A percentile compares a stretch with the other conserved stretches of the same genome.
Evolutionary conservation across 2,797 vertebrate species (phyloP).

Genomic region (Capromys pilorides): DNA sequence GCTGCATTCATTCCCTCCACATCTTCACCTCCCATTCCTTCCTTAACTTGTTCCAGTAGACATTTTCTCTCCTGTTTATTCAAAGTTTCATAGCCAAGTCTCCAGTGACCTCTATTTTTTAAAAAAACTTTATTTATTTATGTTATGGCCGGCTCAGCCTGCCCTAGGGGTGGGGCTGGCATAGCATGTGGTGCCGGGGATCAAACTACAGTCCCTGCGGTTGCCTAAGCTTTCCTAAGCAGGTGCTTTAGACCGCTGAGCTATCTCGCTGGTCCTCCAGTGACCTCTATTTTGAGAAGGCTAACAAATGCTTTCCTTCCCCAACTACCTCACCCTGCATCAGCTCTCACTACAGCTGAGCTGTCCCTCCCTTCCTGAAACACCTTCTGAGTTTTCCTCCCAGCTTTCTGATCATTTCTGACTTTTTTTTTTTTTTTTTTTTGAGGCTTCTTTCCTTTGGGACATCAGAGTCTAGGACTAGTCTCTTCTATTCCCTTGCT

Average conservation of each 20-base stretch:
- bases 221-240: too few relatives aligned
- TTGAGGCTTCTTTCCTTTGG: background rate
- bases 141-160: too few relatives aligned
- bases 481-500: background rate
- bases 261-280: background rate
- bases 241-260: too few relatives aligned
- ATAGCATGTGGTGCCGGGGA: too few relatives aligned
- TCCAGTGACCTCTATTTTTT: background rate
- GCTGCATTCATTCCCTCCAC: background rate
- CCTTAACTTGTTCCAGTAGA: background rate
- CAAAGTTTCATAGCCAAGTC: background rate
- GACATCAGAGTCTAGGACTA: background rate
- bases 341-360: background rate
- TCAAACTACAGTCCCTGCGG: too few relatives aligned
- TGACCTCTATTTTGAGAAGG: background rate
- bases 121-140: too few relatives aligned
- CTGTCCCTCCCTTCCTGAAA: background rate
- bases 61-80: background rate
- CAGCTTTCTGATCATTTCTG: background rate
- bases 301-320: background rate
- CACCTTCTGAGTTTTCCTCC: constrained; percentile 10
- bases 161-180: too few relatives aligned
- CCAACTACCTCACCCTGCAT: background rate
- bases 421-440: background rate
- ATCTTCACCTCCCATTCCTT: background rate